Conservation (phyloP, 2,797 vertebrate species). For the Centroberyx gerrardi region DNA sequence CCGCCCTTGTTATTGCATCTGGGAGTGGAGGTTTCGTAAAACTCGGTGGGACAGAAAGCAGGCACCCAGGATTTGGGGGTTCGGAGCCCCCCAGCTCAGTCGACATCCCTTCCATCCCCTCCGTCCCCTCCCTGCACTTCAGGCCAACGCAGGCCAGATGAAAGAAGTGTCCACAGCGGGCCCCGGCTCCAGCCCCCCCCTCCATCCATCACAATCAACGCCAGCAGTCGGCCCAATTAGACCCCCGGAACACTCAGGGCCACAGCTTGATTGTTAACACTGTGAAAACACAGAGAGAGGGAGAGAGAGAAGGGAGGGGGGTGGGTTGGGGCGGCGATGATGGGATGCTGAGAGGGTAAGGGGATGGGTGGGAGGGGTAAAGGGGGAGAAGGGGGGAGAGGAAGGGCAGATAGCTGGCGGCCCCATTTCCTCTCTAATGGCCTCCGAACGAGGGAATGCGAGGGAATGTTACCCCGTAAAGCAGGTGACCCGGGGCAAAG, state of each 20-base stretch:
- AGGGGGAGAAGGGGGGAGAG: slow-evolving; percentile 40
- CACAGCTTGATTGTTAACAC: slow-evolving; percentile 84
- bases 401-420: slow-evolving; percentile 70
- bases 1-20: too few species aligned
- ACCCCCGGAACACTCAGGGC: slow-evolving; percentile 82
- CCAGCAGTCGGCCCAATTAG: slow-evolving; percentile 82
- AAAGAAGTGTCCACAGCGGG: slow-evolving; percentile 73
- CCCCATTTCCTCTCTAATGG: slow-evolving; percentile 87
- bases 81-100: neutral
- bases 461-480: slow-evolving; percentile 78
- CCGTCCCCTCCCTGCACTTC: slow-evolving; percentile 37
- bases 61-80: slow-evolving; percentile 6
- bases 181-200: slow-evolving; percentile 53
- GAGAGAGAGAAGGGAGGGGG: slow-evolving; percentile 14
- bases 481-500: slow-evolving; percentile 77
- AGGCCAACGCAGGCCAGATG: slow-evolving; percentile 66
- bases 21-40: neutral
- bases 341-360: slow-evolving; percentile 54
- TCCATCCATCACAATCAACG: slow-evolving; percentile 87
- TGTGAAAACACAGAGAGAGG: slow-evolving; percentile 75
- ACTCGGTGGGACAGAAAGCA: slow-evolving; percentile 25
- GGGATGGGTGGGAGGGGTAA: slow-evolving; percentile 46
- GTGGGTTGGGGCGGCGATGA: slow-evolving; percentile 57
- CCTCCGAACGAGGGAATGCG: slow-evolving; percentile 76
- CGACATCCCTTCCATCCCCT: slow-evolving; percentile 10